A percentile compares a stretch with the other conserved stretches of the same genome.
phyloP scores from a whole-genome alignment of 2,797 vertebrate genomes.

The Acestrorhynchus altus region DNA sequence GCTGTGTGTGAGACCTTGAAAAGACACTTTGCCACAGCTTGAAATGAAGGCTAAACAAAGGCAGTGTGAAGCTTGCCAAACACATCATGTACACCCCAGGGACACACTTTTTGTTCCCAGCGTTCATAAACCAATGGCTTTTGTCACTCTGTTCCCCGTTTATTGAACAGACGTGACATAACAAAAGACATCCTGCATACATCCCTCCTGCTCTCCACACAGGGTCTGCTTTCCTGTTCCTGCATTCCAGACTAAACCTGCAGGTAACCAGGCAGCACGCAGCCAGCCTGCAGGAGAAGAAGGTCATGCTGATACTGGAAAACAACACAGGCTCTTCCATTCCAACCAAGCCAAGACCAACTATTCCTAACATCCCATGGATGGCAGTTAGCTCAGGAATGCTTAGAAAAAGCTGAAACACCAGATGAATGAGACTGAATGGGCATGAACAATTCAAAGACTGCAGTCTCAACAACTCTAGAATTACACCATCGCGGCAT shows the following conservation, averaged over 20 bases:
- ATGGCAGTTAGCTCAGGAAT: background rate
- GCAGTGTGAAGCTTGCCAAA: conserved; percentile 22
- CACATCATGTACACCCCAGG: conserved; percentile 7
- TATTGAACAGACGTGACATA: conserved; percentile 31
- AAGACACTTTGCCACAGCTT: conserved; percentile 42
- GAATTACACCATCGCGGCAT: background rate
- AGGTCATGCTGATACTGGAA: conserved; percentile 5
- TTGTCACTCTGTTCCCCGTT: conserved; percentile 36
- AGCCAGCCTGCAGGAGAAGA: conserved; percentile 1
- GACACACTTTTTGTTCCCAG: conserved; percentile 30
- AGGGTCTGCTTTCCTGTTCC: conserved; percentile 3
- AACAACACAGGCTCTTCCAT: background rate
- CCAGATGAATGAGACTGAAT: background rate
- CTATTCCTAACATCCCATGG: background rate
- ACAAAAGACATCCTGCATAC: conserved; percentile 39
- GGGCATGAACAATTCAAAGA: background rate
- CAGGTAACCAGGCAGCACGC: conserved; percentile 43
- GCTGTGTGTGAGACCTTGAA: background rate
- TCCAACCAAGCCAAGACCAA: background rate
- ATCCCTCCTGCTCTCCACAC: background rate
- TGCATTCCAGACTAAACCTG: conserved; percentile 43
- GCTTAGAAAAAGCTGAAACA: background rate
- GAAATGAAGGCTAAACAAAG: conserved; percentile 42
- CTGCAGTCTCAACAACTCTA: no score
- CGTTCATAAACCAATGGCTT: conserved; percentile 51